Evolutionary conservation across 1,140 invertebrate genomes (phyloP).

Genomic region (Trichonephila clavipes): DNA sequence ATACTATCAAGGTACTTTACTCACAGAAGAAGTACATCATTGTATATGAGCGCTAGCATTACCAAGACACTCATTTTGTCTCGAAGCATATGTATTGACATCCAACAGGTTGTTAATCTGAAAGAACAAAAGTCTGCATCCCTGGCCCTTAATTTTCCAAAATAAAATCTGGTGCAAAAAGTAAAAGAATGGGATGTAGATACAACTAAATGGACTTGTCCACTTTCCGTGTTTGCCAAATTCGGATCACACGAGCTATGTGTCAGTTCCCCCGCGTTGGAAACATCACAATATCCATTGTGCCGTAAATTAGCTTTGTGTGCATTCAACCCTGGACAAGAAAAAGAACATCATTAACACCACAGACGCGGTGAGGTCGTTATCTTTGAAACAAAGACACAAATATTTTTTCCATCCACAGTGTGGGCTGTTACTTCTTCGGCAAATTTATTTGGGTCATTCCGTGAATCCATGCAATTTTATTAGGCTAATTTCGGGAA

Average conservation of each 20-base stretch:
- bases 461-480: not conserved
- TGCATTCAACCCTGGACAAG: not conserved
- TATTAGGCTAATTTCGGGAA: not conserved
- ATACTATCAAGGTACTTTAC: too few relatives aligned
- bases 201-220: not conserved
- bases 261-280: not conserved
- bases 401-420: not conserved
- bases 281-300: constrained; percentile 23
- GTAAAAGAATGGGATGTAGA: not conserved
- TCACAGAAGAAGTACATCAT: too few relatives aligned
- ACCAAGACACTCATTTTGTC: too few relatives aligned
- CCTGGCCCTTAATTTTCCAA: not conserved
- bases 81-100: too few relatives aligned
- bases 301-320: not conserved
- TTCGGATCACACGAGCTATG: constrained; percentile 1
- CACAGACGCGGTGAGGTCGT: not conserved
- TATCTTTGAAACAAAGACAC: constrained; percentile 21
- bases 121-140: not conserved
- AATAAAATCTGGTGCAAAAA: not conserved
- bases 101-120: not conserved
- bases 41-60: too few relatives aligned
- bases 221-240: constrained; percentile 13
- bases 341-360: constrained; percentile 26
- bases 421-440: not conserved
- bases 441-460: constrained; percentile 3